A percentile compares a stretch with the other conserved stretches of the same genome.
These are phyloP conservation scores for Tetanocera ferruginea DNA, from an alignment of 2,888 invertebrate species.

Conservation along the genomic window DNA sequence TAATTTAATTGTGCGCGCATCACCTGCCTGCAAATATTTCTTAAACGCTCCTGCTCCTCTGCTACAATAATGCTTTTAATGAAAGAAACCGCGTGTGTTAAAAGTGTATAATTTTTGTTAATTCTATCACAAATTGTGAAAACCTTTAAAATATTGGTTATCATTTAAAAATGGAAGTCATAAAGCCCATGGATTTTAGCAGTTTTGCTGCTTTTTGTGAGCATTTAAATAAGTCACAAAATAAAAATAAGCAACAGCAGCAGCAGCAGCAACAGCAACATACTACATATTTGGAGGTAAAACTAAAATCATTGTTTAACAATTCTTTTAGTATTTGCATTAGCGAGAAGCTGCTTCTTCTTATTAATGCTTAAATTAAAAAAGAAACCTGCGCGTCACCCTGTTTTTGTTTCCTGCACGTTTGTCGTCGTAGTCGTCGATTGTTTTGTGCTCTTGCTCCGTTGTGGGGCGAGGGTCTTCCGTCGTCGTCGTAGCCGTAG, in stretches of 20 bases:
- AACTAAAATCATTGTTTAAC: not conserved
- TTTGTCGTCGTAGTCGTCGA: not conserved
- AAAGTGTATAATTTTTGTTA: not conserved
- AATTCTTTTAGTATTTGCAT: no score
- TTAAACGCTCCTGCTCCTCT: not conserved
- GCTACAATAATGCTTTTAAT: not conserved
- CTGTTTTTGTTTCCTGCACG: conserved; percentile 10
- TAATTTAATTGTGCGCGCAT: not conserved
- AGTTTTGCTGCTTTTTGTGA: conserved; percentile 66
- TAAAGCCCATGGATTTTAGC: conserved; percentile 67
- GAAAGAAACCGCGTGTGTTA: not conserved
- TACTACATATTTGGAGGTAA: conserved; percentile 28
- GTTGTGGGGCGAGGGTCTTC: not conserved
- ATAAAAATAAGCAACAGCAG: conserved; percentile 50
- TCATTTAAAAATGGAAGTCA: conserved; percentile 61
- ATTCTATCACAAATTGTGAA: conserved; percentile 19
- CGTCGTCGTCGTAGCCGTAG: not conserved
- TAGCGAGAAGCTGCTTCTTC: no score
- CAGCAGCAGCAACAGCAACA: conserved; percentile 47
- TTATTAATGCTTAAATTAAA: no score
- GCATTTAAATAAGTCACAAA: conserved; percentile 64
- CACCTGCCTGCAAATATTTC: no score
- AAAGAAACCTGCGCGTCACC: conserved; percentile 2
- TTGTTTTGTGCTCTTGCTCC: not conserved
- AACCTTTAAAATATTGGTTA: conserved; percentile 28